Evolutionary conservation across 2,113 vertebrate species (phyloP).

Genomic region (Poicephalus gulielmi): DNA sequence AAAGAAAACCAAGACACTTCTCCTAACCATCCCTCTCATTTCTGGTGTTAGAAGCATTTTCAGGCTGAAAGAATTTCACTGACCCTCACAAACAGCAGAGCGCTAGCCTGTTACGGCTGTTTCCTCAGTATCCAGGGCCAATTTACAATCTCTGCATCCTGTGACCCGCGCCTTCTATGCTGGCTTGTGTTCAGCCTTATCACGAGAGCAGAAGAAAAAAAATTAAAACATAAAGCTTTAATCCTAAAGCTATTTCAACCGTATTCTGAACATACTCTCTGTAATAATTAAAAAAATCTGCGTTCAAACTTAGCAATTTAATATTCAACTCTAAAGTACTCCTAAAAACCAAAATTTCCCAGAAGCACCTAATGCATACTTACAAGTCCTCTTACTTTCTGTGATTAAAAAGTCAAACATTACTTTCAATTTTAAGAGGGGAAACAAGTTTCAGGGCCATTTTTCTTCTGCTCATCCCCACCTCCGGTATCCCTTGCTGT

Average conservation of each 20-base stretch:
- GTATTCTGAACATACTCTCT: background rate
- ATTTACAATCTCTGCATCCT: background rate
- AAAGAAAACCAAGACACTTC: background rate
- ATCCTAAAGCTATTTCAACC: background rate
- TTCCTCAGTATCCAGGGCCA: background rate
- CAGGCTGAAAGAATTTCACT: background rate
- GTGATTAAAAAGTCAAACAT: background rate
- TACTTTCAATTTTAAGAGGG: background rate
- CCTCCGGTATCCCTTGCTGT: background rate
- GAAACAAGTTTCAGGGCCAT: background rate
- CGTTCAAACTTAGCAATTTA: background rate
- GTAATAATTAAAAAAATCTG: background rate
- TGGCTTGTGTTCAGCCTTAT: background rate
- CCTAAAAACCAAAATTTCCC: background rate
- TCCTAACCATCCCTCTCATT: background rate
- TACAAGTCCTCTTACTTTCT: background rate
- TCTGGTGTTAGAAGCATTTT: background rate
- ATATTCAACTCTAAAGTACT: background rate
- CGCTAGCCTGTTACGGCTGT: background rate
- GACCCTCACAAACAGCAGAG: background rate
- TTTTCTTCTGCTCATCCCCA: background rate
- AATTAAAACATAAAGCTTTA: background rate
- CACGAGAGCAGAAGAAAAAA: background rate
- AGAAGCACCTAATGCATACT: fast-evolving
- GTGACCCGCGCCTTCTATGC: slow-evolving; percentile 4